These are phyloP conservation scores for Venturia canescens DNA, from an alignment of 1,140 invertebrate genomes.

Conservation along the genomic window DNA sequence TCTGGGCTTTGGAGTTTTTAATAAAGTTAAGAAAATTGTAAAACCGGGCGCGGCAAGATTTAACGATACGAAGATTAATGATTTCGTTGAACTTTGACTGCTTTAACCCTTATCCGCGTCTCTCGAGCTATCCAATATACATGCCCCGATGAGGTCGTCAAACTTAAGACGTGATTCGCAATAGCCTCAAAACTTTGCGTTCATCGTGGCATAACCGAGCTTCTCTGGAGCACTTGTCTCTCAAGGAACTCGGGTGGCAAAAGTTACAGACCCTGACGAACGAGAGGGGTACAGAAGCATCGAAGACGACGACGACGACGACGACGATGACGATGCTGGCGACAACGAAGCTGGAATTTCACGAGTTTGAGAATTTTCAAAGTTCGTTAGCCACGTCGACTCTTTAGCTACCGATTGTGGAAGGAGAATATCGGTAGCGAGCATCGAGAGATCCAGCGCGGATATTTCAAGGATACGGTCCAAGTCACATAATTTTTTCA, in stretches of 20 bases:
- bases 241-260: constrained; percentile 22
- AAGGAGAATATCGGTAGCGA: background rate
- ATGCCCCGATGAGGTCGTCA: constrained; percentile 35
- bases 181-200: constrained; percentile 38
- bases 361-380: constrained; percentile 40
- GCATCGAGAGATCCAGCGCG: constrained; percentile 19
- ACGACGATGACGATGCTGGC: background rate
- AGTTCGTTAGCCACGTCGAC: constrained; percentile 19
- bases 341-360: constrained; percentile 32
- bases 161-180: constrained; percentile 41
- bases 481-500: constrained; percentile 32
- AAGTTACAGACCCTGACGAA: constrained; percentile 43
- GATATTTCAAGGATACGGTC: background rate
- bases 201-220: constrained; percentile 27
- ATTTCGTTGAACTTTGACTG: constrained; percentile 38
- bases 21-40: constrained; percentile 16
- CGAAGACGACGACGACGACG: constrained; percentile 3
- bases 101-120: constrained; percentile 2
- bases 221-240: constrained; percentile 17
- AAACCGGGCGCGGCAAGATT: background rate
- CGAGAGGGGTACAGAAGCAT: constrained; percentile 15
- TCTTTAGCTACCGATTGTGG: constrained; percentile 28
- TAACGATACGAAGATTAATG: constrained; percentile 41
- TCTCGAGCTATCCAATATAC: constrained; percentile 21
- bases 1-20: constrained; percentile 2